Base-by-base conservation (phyloP, 1,140 invertebrate species). In the Saccostrea cuccullata region DNA sequence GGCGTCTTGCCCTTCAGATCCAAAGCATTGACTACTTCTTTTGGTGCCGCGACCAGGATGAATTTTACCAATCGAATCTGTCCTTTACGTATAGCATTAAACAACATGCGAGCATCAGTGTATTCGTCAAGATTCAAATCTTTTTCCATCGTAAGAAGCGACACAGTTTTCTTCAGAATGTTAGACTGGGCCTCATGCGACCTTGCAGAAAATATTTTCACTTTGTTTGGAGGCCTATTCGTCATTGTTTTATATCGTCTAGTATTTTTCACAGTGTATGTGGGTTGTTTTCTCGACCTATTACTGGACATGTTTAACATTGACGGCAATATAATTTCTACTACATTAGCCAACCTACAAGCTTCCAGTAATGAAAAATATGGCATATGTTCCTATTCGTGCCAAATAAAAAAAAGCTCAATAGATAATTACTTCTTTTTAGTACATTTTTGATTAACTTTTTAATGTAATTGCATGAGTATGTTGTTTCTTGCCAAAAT, bases 11-110 rank as follows among this genome's bases (percentile, higher is more conserved):
- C 93, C 3, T 93, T 92, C 13, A 89, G 60, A 86, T 93, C 91
- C 84, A 88, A 90, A 3, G 90, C 90, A 86, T 94, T 92, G 15
- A 91, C 90, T 15, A 93, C 67, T 47, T 92, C 87, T 56, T 67
- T 87, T 60, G 91, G 90, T 20, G 91, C 89, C 11, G 93, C 93
- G 13, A 92, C 92, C 55, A 94, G 88, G 47, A 94, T 92, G 84
- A 93, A 94, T 82, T 90, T 90, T 0, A 91, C 91, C 84, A 93
- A 90, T 77, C 92, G 92, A 36, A 91, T 87, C 84, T 94, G 92
- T 17, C 92, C 92, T 36, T 90, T 90, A 47, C 90, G 86, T 20
- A 94, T 91, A 13, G 93, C 92, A 64, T 92, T 90, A 55, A 94
- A 92, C 67, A 94, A 87, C 60, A 92, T 89, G 36, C 91, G 89